Evolutionary conservation across 1,140 invertebrate species (phyloP).

Genomic region (Drosophila sp.): DNA sequence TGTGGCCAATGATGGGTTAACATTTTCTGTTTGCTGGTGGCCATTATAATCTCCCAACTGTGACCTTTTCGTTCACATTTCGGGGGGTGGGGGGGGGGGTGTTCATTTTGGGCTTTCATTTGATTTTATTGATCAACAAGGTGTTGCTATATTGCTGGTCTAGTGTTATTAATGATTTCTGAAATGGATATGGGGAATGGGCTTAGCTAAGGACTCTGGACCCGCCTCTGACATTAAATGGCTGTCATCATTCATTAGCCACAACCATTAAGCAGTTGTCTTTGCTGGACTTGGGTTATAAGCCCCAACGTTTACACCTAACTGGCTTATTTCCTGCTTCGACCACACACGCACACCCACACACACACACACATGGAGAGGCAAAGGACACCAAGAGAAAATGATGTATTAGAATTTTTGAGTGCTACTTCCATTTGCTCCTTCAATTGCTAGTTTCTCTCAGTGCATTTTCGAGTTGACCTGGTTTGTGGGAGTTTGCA

Average conservation of each 20-base stretch:
- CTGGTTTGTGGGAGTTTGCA: neutral
- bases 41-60: constrained; percentile 36
- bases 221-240: constrained; percentile 57
- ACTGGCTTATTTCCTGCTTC: constrained; percentile 54
- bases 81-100: neutral
- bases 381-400: constrained; percentile 28
- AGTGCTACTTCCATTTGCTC: no score
- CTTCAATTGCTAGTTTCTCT: neutral
- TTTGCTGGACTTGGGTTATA: constrained; percentile 49
- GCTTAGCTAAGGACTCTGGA: neutral
- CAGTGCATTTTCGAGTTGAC: constrained; percentile 22
- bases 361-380: neutral
- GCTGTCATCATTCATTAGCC: constrained; percentile 80
- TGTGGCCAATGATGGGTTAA: constrained; percentile 58
- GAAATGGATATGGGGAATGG: constrained; percentile 3
- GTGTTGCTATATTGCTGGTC: constrained; percentile 48
- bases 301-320: constrained; percentile 53
- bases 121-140: constrained; percentile 69
- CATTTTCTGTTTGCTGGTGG: constrained; percentile 21
- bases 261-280: constrained; percentile 67
- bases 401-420: neutral
- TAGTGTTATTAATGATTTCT: constrained; percentile 68
- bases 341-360: constrained; percentile 18
- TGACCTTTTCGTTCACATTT: neutral
- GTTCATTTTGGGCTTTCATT: constrained; percentile 58